A percentile compares a stretch with the other conserved stretches of the same genome.
Evolutionary conservation across 1,140 invertebrate genomes (phyloP).

Genomic region (Bilobella aurantiaca): DNA sequence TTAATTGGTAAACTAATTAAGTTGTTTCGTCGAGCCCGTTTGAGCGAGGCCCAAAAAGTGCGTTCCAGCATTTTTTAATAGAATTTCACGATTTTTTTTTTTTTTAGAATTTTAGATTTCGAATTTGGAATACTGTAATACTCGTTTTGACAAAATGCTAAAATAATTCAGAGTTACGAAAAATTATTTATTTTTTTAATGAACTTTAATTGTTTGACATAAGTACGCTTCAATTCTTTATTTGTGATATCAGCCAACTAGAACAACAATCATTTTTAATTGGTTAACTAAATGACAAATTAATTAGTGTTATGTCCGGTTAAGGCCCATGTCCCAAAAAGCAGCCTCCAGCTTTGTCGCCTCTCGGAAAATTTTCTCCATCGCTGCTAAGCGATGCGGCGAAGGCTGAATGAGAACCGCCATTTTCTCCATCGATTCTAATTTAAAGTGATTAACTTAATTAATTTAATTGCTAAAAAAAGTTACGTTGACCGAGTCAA

Average conservation of each 20-base stretch:
- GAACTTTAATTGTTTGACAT: too few relatives aligned
- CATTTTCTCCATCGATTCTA: neutral
- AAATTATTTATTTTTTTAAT: too few relatives aligned
- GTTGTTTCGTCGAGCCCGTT: neutral
- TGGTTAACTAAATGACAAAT: too few relatives aligned
- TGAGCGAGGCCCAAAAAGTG: neutral
- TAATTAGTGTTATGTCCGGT: neutral
- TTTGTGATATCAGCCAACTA: too few relatives aligned
- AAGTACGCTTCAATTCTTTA: too few relatives aligned
- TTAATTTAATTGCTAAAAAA: neutral
- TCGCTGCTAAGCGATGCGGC: neutral
- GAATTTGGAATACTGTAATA: too few relatives aligned
- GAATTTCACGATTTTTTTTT: neutral
- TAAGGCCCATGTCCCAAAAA: conserved; percentile 7
- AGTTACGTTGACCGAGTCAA: too few relatives aligned
- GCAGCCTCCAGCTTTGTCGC: conserved; percentile 4
- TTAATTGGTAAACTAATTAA: too few relatives aligned
- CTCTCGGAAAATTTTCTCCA: neutral
- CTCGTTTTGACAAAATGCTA: neutral
- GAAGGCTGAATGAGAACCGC: neutral
- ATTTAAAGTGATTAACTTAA: neutral
- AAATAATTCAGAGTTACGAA: too few relatives aligned
- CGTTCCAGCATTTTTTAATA: neutral
- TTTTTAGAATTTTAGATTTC: too few relatives aligned
- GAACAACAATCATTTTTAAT: too few relatives aligned